Evolutionary conservation across 2,113 vertebrate genomes (phyloP), one percentile per base, ranked within the genome.

Genomic region (Monopterus albus): DNA sequence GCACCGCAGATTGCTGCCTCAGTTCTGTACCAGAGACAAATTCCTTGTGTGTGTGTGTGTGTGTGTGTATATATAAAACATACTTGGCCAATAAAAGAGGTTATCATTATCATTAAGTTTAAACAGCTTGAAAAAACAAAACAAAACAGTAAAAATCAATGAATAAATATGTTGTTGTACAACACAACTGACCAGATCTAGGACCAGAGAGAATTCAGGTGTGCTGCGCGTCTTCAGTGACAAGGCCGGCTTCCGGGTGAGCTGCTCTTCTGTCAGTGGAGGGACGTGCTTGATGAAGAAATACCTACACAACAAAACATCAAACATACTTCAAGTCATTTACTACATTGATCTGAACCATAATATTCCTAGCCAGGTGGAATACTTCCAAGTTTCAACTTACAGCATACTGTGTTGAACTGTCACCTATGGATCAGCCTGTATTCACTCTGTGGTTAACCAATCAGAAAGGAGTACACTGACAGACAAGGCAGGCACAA

Each of bases 251-350:
- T 99, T 99, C 83, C 98, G 94, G 64, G 96, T 98, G 40, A 98
- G 95, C 78, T 99, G 97, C 83, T 99, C 98, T 91, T 99, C 98
- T 61, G 97, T 98, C 85, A 99, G 92, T 3, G 97, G 96, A 75
- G 98, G 98, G 60, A 99, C 97, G 4, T 99, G 97, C 60, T 99
- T 99, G 92, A 99, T 99, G 93, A 99, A 99, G 92, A 96, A 98
- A 81, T 99, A 99, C 59, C 98, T 99, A 73, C 9, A 47, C 58
- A 71, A 7, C 15, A 59, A 74, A 67, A 76, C 13, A 68, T 8
- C 31, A 53, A 6, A 68, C 4, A 9, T 7, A 40, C 14, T 56
- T 51, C 17, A 9, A 47, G 18, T 5, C 14, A 52, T 29, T 25
- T 14, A n/a, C 36, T 47, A 21, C 2, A 20, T 13, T 0, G 11